These are phyloP conservation scores for Sakesphorus luctuosus DNA, from an alignment of 2,113 vertebrate species.

Conservation along the genomic window DNA sequence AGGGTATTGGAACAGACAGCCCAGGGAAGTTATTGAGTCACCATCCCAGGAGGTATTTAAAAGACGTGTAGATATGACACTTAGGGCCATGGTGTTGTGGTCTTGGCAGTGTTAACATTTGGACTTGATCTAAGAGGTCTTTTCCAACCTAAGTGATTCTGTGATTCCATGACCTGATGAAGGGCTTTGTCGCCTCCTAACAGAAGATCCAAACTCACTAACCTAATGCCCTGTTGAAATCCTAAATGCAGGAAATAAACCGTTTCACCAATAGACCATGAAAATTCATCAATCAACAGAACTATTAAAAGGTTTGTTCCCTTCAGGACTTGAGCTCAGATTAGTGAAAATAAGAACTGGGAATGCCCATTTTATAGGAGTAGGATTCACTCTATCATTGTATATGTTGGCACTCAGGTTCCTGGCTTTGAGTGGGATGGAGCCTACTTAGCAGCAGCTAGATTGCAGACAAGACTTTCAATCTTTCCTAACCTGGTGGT, in stretches of 20 bases:
- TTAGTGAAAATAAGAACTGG: neutral
- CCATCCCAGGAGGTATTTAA: neutral
- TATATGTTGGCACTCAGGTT: neutral
- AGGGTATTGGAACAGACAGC: neutral
- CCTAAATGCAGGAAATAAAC: neutral
- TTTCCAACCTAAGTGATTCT: neutral
- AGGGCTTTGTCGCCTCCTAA: neutral
- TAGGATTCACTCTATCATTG: neutral
- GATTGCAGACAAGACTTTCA: neutral
- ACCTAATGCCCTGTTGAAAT: neutral
- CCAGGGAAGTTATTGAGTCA: neutral
- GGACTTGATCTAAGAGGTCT: neutral
- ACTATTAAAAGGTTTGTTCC: neutral
- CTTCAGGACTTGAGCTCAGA: neutral
- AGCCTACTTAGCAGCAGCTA: neutral
- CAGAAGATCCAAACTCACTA: neutral
- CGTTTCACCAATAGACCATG: rapidly evolving
- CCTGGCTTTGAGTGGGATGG: rapidly evolving
- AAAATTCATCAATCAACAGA: neutral
- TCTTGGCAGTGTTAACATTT: neutral
- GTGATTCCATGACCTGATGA: neutral
- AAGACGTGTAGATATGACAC: neutral
- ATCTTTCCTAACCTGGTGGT: neutral
- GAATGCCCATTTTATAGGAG: neutral
- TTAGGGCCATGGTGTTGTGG: neutral